These are phyloP conservation scores for Masticophis lateralis DNA, from an alignment of 2,797 vertebrate genomes.

Conservation along the genomic window DNA sequence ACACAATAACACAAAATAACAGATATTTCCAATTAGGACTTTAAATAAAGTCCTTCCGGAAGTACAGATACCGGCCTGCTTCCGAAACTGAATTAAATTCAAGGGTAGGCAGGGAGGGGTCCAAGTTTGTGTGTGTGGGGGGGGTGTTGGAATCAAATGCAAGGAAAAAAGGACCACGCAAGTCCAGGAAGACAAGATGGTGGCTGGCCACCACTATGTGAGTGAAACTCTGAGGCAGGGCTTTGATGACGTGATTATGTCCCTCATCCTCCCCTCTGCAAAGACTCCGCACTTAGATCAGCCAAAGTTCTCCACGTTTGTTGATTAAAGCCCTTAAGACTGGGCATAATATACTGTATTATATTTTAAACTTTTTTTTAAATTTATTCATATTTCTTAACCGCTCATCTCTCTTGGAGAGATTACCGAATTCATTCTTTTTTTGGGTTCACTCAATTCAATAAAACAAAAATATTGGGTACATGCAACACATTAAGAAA, in stretches of 20 bases:
- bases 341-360: neutral
- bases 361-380: neutral
- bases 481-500: neutral
- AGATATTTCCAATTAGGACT: neutral
- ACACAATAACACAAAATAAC: conserved; percentile 40
- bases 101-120: conserved; percentile 5
- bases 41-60: conserved; percentile 56
- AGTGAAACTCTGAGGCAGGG: neutral
- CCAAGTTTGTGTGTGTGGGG: neutral
- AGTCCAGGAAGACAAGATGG: neutral
- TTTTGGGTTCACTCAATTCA: neutral
- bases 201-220: neutral
- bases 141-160: neutral
- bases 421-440: neutral
- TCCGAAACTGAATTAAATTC: neutral
- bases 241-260: neutral
- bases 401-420: neutral
- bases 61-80: neutral
- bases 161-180: neutral
- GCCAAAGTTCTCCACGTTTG: neutral
- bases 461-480: neutral
- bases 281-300: neutral
- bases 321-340: neutral
- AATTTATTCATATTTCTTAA: neutral
- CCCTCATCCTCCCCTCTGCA: neutral